Percentiles rank a stretch among this genome's conserved stretches.
Conservation (phyloP, 2,113 vertebrate genomes). For the Scomber colias region DNA sequence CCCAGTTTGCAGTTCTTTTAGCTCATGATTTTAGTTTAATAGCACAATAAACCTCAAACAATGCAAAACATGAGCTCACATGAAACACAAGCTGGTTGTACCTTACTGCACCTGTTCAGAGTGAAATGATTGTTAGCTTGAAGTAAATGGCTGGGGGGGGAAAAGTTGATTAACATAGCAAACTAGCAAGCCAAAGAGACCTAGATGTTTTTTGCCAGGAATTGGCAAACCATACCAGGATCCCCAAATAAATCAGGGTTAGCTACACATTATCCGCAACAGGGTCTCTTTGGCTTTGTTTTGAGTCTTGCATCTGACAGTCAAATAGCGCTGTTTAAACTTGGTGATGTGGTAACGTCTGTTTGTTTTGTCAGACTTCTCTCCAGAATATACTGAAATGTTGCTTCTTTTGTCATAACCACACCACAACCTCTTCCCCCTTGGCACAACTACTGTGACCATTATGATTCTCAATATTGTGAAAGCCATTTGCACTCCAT, state of each 20-base stretch:
- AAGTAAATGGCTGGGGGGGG: background rate
- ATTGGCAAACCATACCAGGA: too few species aligned
- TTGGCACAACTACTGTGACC: background rate
- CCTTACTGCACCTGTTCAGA: background rate
- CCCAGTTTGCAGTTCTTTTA: background rate
- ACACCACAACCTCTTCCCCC: background rate
- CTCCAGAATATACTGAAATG: background rate
- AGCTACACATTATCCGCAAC: background rate
- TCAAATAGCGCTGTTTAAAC: constrained; percentile 8
- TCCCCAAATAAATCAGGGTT: background rate
- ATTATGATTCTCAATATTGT: constrained; percentile 34
- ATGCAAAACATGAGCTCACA: too few species aligned
- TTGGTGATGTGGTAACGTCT: background rate
- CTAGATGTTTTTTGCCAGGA: background rate
- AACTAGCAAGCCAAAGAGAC: background rate
- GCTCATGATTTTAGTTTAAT: background rate
- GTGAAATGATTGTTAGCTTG: background rate
- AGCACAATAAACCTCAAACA: background rate
- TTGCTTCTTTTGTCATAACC: constrained; percentile 5
- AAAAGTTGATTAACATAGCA: too few species aligned
- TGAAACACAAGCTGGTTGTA: background rate
- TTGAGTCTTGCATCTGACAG: constrained; percentile 6
- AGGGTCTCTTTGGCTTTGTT: background rate
- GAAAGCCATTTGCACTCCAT: constrained; percentile 28
- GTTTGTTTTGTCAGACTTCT: background rate